Percentiles rank a stretch among this genome's conserved stretches.
These are phyloP conservation scores for Dryoscopus gambensis DNA, from an alignment of 2,113 vertebrate species.

Conservation along the genomic window DNA sequence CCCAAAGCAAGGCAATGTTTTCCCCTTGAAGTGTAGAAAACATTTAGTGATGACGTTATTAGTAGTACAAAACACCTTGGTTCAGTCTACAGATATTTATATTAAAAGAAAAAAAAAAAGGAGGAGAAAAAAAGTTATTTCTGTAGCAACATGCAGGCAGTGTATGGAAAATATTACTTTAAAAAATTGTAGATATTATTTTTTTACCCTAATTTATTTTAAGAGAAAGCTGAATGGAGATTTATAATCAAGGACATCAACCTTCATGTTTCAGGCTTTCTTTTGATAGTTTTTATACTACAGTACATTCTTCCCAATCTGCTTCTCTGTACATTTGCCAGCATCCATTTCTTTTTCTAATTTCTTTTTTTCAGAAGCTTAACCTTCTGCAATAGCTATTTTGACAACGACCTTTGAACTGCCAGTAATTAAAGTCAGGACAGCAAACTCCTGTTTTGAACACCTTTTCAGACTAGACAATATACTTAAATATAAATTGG, in stretches of 20 bases:
- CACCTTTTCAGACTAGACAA: background rate
- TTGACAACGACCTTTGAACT: background rate
- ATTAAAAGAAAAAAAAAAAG: background rate
- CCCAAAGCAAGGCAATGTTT: background rate
- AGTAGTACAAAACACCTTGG: background rate
- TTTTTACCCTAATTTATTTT: background rate
- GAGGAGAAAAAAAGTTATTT: background rate
- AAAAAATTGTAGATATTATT: accelerated
- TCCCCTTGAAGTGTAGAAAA: background rate
- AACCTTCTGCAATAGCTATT: background rate
- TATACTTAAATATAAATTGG: background rate
- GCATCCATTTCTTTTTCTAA: accelerated
- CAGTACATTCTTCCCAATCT: background rate
- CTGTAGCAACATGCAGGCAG: background rate
- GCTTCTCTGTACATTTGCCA: background rate
- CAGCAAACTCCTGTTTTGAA: background rate
- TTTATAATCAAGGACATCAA: background rate
- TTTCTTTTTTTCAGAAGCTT: background rate
- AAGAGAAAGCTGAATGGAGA: background rate
- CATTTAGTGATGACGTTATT: background rate
- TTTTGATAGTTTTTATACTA: background rate
- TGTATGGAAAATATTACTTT: background rate
- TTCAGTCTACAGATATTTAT: background rate
- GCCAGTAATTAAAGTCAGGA: background rate
- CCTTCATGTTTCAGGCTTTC: background rate